Evolutionary conservation across 64 coral and sea anemone species (phyloP).

Genomic region (Actinia equina): DNA sequence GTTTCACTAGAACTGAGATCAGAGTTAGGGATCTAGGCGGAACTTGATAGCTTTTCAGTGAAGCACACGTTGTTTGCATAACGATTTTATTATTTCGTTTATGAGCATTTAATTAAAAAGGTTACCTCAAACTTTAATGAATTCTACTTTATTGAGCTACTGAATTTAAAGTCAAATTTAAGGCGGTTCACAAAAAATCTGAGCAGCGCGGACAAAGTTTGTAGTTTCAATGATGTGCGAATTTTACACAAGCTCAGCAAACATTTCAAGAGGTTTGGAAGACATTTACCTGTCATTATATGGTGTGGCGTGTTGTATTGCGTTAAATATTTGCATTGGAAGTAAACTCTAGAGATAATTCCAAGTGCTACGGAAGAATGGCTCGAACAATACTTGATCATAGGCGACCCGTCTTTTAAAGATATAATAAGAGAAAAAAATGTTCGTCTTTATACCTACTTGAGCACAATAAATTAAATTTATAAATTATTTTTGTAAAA

Average conservation of each 20-base stretch:
- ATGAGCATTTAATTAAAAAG: neutral
- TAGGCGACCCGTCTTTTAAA: neutral
- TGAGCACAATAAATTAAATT: neutral
- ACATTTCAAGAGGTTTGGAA: neutral
- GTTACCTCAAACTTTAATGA: neutral
- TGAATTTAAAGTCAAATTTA: neutral
- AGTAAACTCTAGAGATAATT: neutral
- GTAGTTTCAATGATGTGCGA: neutral
- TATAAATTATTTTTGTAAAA: neutral
- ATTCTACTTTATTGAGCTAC: neutral
- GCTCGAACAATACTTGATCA: neutral
- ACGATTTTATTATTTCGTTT: neutral
- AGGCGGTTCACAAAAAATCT: neutral
- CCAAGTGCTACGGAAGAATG: neutral
- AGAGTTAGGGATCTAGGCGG: neutral
- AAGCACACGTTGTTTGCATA: neutral
- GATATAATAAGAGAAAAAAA: too few relatives aligned
- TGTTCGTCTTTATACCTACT: too few relatives aligned
- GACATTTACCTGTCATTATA: slow-evolving; percentile 8
- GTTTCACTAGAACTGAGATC: neutral
- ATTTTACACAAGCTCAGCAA: neutral
- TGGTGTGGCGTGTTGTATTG: slow-evolving; percentile 5
- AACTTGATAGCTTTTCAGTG: neutral
- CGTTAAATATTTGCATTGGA: slow-evolving; percentile 13
- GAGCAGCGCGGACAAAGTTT: neutral